phyloP scores from a whole-genome alignment of 2,113 vertebrate genomes.

The Gopherus evgoodei region DNA sequence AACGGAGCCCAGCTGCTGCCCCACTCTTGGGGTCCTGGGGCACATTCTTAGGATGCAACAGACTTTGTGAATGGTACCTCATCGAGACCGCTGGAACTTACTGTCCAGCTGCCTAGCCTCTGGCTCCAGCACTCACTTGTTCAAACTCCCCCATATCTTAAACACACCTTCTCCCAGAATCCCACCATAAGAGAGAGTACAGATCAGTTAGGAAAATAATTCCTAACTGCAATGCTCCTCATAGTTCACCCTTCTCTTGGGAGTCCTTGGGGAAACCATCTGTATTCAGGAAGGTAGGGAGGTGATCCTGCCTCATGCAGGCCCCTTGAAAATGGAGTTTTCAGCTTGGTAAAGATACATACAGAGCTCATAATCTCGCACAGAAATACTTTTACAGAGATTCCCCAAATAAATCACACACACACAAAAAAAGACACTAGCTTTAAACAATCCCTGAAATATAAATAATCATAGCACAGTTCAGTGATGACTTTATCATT shows the following conservation, averaged over 20 bases:
- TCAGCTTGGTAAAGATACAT: neutral
- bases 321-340: neutral
- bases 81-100: neutral
- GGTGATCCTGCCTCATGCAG: neutral
- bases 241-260: neutral
- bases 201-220: neutral
- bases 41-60: neutral
- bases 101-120: too few species aligned
- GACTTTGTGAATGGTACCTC: neutral
- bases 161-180: neutral
- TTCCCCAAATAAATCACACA: neutral
- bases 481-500: neutral
- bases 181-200: neutral
- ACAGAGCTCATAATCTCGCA: neutral
- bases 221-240: neutral
- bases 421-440: neutral
- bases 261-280: neutral
- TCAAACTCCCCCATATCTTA: neutral
- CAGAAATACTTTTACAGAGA: neutral
- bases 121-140: neutral
- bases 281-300: neutral
- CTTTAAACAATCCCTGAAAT: neutral
- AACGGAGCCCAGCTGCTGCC: neutral
- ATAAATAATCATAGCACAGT: rapidly evolving
- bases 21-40: neutral